Evolutionary conservation across 2,113 vertebrate species (phyloP).

Genomic region (Sinosuthora webbiana): DNA sequence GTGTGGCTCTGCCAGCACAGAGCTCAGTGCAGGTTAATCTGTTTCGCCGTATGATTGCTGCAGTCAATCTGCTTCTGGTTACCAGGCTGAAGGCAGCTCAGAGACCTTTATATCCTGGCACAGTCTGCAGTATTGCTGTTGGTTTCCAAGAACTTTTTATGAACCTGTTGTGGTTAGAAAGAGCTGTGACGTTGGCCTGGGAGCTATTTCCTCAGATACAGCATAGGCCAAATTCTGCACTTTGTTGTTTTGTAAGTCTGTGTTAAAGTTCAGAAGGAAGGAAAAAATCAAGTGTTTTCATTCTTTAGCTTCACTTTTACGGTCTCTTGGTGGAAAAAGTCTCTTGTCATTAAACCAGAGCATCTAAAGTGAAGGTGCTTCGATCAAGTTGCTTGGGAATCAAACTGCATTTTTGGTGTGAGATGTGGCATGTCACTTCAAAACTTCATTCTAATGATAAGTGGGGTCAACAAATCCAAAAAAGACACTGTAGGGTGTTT

Average conservation of each 20-base stretch:
- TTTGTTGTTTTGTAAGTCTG: neutral
- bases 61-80: neutral
- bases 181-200: too few relatives aligned
- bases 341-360: neutral
- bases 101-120: neutral
- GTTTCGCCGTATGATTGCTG: neutral
- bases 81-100: neutral
- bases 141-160: neutral
- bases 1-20: neutral
- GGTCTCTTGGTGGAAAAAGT: too few relatives aligned
- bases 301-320: too few relatives aligned
- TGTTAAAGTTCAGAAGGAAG: neutral
- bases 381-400: neutral
- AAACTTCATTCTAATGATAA: neutral
- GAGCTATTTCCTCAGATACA: neutral
- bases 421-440: neutral
- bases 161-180: neutral
- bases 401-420: neutral
- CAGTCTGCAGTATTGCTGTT: neutral
- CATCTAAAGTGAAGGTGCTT: neutral
- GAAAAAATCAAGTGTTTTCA: too few relatives aligned
- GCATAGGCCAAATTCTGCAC: neutral
- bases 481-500: neutral
- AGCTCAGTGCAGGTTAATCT: neutral
- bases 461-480: neutral